These are phyloP conservation scores for Cistogaster globosa DNA, from an alignment of 2,888 invertebrate genomes.

Conservation along the genomic window DNA sequence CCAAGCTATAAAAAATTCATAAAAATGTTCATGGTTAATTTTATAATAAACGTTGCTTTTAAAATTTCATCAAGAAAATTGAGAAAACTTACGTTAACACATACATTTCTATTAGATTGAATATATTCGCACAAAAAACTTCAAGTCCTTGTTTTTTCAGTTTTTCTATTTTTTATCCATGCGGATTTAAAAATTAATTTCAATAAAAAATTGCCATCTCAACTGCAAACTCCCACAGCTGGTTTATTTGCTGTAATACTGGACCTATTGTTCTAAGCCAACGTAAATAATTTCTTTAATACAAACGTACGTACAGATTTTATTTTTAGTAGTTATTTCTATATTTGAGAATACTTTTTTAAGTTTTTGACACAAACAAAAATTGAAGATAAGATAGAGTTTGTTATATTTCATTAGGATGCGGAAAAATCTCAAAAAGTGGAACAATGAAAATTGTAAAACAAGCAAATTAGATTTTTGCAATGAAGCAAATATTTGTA, in stretches of 20 bases:
- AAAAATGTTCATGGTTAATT: no score
- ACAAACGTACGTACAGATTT: neutral
- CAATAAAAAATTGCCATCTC: slow-evolving; percentile 66
- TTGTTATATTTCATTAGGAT: slow-evolving; percentile 52
- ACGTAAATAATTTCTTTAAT: neutral
- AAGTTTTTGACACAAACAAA: slow-evolving; percentile 38
- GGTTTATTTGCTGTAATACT: slow-evolving; percentile 22
- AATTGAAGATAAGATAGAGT: slow-evolving; percentile 64
- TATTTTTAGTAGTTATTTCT: slow-evolving; percentile 42
- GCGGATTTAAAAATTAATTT: slow-evolving; percentile 63
- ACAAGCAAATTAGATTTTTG: no score
- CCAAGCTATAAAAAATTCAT: no score
- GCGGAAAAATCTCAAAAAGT: neutral
- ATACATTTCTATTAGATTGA: no score
- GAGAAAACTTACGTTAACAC: no score
- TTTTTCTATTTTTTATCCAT: slow-evolving; percentile 11
- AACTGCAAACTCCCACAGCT: slow-evolving; percentile 52
- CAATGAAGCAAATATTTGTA: no score
- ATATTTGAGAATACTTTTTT: slow-evolving; percentile 24
- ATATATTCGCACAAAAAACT: no score
- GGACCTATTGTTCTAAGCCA: slow-evolving; percentile 12
- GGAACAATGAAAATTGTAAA: no score
- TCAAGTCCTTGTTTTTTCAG: no score
- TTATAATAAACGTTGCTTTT: no score
- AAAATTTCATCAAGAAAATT: no score